Conservation (phyloP, 1,140 invertebrate species). For the Drosophila oshimai region DNA sequence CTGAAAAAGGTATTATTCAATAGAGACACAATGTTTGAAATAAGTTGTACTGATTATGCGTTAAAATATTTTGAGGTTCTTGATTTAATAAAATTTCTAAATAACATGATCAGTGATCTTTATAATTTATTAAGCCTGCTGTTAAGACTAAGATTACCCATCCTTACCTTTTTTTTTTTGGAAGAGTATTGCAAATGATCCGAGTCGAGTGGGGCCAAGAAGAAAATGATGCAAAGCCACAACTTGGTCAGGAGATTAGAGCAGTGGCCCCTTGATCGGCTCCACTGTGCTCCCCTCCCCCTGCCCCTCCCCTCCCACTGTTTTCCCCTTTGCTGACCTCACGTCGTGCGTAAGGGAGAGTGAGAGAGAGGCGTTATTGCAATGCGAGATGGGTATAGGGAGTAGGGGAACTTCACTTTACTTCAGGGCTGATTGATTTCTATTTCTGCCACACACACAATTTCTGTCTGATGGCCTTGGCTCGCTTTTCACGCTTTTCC, state of each 20-base stretch:
- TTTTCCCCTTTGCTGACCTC: constrained; percentile 51
- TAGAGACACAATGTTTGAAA: too few species aligned
- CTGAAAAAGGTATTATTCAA: too few species aligned
- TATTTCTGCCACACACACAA: constrained; percentile 2
- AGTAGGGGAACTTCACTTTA: constrained; percentile 10
- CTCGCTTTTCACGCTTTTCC: constrained; percentile 77
- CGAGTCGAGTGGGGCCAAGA: constrained; percentile 35
- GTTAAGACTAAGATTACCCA: background rate
- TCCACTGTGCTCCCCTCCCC: constrained; percentile 2
- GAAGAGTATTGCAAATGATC: constrained; percentile 31
- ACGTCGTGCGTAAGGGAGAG: constrained; percentile 24
- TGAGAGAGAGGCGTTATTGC: background rate
- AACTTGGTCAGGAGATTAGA: constrained; percentile 78
- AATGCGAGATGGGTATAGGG: background rate
- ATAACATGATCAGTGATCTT: too few species aligned
- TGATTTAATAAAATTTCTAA: too few species aligned
- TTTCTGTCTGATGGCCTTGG: constrained; percentile 54
- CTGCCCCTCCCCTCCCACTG: too few species aligned
- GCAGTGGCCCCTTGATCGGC: constrained; percentile 29
- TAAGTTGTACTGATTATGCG: too few species aligned
- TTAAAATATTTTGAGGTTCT: too few species aligned
- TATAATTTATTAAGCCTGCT: too few species aligned
- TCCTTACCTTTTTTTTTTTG: too few species aligned
- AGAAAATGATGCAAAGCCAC: constrained; percentile 69
- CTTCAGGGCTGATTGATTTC: constrained; percentile 66